Base-by-base conservation (phyloP, 1,140 invertebrate genomes). In the Elymnias hypermnestra region DNA sequence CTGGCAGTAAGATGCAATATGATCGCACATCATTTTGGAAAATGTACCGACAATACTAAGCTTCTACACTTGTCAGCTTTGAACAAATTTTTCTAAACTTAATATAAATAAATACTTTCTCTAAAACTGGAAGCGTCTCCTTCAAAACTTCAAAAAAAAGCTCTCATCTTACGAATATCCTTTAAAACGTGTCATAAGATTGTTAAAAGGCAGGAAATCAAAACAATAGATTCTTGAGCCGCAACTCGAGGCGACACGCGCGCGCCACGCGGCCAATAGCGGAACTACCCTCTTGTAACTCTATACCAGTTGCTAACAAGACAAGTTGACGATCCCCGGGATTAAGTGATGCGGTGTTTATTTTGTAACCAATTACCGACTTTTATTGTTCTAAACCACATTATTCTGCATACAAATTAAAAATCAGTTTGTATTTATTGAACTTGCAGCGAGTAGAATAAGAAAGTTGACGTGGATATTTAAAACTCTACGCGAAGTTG, bases 191-290 rank as follows among this genome's bases (percentile, higher is more conserved):
- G 43, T 51, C 45, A 36, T 31, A 42, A 42, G 39, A 19, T 21
- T 21, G 12, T 29, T 10, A 33, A 33, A 33, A 14, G 21, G 25
- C 57, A 59, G 54, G 58, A 57, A 51, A 47, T 41, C 12, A 18
- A 37, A 61, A 61, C 58, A 61, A 61, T 53, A 18, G 49, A 33
- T 26, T 41, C 35, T 47, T 25, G 46, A 57, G 37, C 45, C 42
- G 50, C 52, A 51, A 62, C 41, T 52, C 40, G 54, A 60, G 57
- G 49, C 37, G 61, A 63, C 71, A 73, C 70, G 70, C 70, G 70
- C 64, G 65, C 64, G 70, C 62, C 70, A 71, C 70, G 70, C 62
- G 70, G 54, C 70, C 44, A 43, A 22, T 57, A 51, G 59, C 66
- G 70, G 69, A 69, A 68, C 66, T 65, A 62, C 42, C 33, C 55